Percentiles rank a stretch among this genome's conserved stretches.
These are phyloP conservation scores for Periphyllus acericola DNA, from an alignment of 2,888 invertebrate genomes.

Conservation along the genomic window DNA sequence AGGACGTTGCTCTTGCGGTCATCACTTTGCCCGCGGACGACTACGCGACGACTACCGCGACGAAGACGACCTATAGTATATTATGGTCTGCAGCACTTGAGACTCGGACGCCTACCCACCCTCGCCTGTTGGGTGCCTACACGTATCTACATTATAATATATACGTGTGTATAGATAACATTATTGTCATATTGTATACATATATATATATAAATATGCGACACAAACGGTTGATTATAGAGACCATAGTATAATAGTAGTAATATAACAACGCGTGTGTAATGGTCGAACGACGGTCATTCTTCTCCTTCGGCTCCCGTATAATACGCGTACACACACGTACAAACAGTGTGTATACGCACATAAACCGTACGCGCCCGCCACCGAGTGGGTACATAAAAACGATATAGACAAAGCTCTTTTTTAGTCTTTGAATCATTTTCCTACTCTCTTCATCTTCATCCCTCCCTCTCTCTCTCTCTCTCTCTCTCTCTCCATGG, in stretches of 20 bases:
- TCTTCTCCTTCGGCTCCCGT: neutral
- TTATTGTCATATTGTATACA: neutral
- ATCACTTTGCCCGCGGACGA: neutral
- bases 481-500: too few species aligned
- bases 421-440: neutral
- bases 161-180: neutral
- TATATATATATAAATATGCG: neutral
- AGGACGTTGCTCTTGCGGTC: constrained; percentile 53
- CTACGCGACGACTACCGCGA: neutral
- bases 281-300: neutral
- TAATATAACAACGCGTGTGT: neutral
- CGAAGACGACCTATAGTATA: neutral
- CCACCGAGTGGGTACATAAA: neutral
- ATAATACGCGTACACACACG: neutral
- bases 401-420: neutral
- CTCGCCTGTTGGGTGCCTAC: neutral
- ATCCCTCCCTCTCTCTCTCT: too few species aligned
- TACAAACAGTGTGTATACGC: neutral
- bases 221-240: too few species aligned
- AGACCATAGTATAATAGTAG: neutral
- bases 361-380: neutral
- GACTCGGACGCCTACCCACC: neutral
- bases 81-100: neutral
- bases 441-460: too few species aligned
- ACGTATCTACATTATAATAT: neutral